Evolutionary conservation across 2,113 vertebrate species (phyloP).

Genomic region (Alouatta palliata): DNA sequence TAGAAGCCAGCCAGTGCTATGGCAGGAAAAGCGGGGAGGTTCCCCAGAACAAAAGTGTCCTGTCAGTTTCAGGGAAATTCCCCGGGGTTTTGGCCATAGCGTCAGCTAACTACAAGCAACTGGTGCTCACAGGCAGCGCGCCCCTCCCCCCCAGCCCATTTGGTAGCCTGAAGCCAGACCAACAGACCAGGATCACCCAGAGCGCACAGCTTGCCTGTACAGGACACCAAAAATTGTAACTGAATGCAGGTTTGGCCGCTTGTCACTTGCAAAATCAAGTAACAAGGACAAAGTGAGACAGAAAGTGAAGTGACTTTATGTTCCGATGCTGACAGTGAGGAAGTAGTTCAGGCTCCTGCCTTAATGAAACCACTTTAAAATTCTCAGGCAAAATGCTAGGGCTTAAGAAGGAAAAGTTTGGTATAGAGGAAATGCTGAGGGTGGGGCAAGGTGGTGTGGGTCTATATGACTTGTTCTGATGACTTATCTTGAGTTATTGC

Average conservation of each 20-base stretch:
- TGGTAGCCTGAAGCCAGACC: too few relatives aligned
- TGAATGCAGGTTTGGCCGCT: not conserved
- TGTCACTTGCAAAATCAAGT: not conserved
- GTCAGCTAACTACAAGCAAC: too few relatives aligned
- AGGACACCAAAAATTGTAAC: not conserved
- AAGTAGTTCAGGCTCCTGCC: not conserved
- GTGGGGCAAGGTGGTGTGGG: not conserved
- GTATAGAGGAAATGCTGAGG: not conserved
- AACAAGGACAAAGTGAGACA: not conserved
- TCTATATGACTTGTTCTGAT: not conserved
- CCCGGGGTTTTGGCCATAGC: too few relatives aligned
- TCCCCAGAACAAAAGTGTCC: too few relatives aligned
- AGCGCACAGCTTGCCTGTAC: too few relatives aligned
- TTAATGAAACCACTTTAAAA: not conserved
- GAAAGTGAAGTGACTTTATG: not conserved
- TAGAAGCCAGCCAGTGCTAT: too few relatives aligned
- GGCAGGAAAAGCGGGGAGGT: too few relatives aligned
- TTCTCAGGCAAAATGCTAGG: not conserved
- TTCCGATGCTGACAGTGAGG: not conserved
- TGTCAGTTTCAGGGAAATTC: too few relatives aligned
- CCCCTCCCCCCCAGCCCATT: too few relatives aligned
- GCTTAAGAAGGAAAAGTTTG: not conserved
- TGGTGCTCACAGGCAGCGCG: too few relatives aligned
- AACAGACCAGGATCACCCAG: too few relatives aligned
- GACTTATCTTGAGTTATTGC: not conserved